Evolutionary conservation across 1,140 invertebrate species (phyloP).

Genomic region (Philotrypesis tridentata): DNA sequence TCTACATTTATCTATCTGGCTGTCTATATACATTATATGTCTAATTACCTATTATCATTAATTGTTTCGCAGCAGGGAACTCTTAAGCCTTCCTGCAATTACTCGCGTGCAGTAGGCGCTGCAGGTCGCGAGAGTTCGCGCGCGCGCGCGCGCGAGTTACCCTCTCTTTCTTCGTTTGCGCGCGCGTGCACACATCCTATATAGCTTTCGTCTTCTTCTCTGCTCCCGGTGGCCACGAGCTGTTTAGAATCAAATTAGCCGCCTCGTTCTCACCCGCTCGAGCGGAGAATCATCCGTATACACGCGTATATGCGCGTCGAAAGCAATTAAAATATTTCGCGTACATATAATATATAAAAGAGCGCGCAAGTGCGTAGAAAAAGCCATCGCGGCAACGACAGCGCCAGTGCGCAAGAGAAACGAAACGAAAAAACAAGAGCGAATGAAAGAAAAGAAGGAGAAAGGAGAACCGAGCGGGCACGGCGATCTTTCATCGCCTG

Average conservation of each 20-base stretch:
- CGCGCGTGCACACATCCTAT: not conserved
- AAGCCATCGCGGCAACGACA: not conserved
- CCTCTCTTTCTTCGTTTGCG: not conserved
- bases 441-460: not conserved
- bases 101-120: slow-evolving; percentile 20
- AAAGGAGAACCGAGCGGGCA: not conserved
- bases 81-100: slow-evolving; percentile 51
- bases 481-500: slow-evolving; percentile 17
- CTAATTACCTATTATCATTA: slow-evolving; percentile 52
- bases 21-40: slow-evolving; percentile 3
- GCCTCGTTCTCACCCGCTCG: slow-evolving; percentile 41
- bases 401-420: not conserved
- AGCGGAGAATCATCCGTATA: slow-evolving; percentile 29
- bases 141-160: not conserved
- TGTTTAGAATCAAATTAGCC: slow-evolving; percentile 46
- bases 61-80: slow-evolving; percentile 49
- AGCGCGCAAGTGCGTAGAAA: not conserved
- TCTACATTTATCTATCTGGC: not conserved
- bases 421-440: not conserved
- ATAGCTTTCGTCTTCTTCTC: not conserved
- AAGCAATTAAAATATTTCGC: slow-evolving; percentile 48
- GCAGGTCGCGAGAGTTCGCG: slow-evolving; percentile 25
- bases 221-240: slow-evolving; percentile 17
- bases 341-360: slow-evolving; percentile 17
- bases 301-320: not conserved